Evolutionary conservation across 2,797 vertebrate species (phyloP).

Genomic region (Adrianichthys oophorus): DNA sequence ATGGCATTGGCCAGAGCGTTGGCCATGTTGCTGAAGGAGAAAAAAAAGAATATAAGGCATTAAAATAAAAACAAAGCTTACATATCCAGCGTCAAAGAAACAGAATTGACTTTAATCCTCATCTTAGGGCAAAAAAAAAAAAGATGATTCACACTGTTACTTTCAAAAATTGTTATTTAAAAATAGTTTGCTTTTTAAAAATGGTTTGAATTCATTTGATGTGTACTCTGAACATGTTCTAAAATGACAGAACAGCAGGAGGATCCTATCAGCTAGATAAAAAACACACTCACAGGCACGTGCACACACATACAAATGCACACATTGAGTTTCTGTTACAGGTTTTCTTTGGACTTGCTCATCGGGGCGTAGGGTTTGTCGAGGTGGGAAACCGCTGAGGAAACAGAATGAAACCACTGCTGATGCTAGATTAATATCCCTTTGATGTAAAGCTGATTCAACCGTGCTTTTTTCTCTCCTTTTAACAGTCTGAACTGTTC

Average conservation of each 20-base stretch:
- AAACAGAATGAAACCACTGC: not conserved
- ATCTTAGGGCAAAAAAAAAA: not conserved
- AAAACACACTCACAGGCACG: conserved; percentile 1
- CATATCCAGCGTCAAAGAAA: not conserved
- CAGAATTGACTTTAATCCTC: not conserved
- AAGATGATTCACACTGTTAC: too few species aligned
- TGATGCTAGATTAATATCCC: not conserved
- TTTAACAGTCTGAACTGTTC: too few species aligned
- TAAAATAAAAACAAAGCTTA: not conserved
- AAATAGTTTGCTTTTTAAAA: too few species aligned
- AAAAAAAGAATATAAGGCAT: not conserved
- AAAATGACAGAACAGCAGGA: conserved; percentile 29
- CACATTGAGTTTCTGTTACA: conserved; percentile 14
- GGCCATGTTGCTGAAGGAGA: conserved; percentile 91
- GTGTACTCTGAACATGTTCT: too few species aligned
- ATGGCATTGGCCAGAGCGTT: conserved; percentile 93
- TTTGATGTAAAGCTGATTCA: too few species aligned
- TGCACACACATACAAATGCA: conserved; percentile 1
- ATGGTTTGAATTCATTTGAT: too few species aligned
- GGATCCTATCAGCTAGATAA: conserved; percentile 9
- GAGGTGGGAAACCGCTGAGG: conserved; percentile 13
- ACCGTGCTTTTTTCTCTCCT: too few species aligned
- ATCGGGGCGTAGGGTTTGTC: conserved; percentile 34
- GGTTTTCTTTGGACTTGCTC: conserved; percentile 41
- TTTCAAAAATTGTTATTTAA: too few species aligned